phyloP scores from a whole-genome alignment of 2,888 invertebrate species.

The Cacoxenus indagator region DNA sequence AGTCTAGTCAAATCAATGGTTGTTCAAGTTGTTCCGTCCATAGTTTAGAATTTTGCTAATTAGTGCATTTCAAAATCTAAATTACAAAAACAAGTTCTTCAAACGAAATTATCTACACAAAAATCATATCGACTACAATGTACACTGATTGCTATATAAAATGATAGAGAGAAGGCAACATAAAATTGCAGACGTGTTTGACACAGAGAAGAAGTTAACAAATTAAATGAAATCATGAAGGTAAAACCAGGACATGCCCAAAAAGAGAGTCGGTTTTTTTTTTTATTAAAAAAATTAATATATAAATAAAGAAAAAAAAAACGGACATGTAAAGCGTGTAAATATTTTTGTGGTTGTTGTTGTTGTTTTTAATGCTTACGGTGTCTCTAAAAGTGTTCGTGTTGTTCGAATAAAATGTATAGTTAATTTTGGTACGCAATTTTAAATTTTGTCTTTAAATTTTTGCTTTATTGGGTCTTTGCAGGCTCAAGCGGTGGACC shows the following conservation, averaged over 20 bases:
- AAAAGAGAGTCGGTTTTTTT: no score
- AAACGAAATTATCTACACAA: not conserved
- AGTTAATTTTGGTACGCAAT: constrained; percentile 35
- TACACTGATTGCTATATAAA: constrained; percentile 2
- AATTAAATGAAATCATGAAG: constrained; percentile 17
- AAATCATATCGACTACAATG: not conserved
- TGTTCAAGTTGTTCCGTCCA: not conserved
- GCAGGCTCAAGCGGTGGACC: constrained; percentile 51
- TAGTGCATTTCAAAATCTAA: constrained; percentile 11
- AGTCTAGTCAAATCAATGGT: no score
- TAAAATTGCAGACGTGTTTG: constrained; percentile 3
- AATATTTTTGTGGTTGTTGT: no score
- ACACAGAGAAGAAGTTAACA: not conserved
- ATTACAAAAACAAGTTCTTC: constrained; percentile 1
- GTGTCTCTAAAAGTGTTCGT: constrained; percentile 47
- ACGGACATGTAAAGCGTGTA: constrained; percentile 45
- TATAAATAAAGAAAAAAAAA: constrained; percentile 22
- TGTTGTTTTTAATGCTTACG: constrained; percentile 46
- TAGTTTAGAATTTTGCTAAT: not conserved
- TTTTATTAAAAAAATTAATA: constrained; percentile 17
- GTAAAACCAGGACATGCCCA: constrained; percentile 33
- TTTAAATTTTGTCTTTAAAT: constrained; percentile 7
- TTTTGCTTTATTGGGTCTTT: constrained; percentile 47
- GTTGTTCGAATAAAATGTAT: no score
- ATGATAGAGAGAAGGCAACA: not conserved